Percentiles rank a stretch among this genome's conserved stretches.
phyloP scores from a whole-genome alignment of 2,113 vertebrate genomes.

The Martes martes region DNA sequence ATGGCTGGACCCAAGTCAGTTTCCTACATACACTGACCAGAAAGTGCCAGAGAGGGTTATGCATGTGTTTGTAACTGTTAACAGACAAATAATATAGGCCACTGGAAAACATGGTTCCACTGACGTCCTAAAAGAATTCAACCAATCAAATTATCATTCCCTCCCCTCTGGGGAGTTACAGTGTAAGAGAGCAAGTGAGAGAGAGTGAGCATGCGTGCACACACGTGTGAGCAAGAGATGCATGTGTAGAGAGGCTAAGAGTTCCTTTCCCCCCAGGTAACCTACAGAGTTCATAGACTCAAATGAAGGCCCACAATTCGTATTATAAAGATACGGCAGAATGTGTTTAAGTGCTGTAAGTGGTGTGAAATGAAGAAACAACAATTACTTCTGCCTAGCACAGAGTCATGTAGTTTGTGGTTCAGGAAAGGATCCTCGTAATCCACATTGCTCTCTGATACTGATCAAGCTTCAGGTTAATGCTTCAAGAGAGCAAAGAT shows the following conservation, averaged over 20 bases:
- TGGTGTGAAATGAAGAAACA: not conserved
- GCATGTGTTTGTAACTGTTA: not conserved
- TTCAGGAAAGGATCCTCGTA: not conserved
- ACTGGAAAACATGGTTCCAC: not conserved
- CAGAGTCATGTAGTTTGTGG: not conserved
- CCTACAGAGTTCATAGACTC: not conserved
- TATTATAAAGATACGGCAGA: not conserved
- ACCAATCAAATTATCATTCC: not conserved
- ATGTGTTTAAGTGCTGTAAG: not conserved
- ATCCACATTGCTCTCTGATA: not conserved
- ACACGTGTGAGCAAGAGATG: not conserved
- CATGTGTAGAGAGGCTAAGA: not conserved
- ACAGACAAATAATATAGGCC: not conserved
- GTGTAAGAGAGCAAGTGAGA: not conserved
- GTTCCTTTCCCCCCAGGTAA: not conserved
- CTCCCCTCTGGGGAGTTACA: not conserved
- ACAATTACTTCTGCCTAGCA: not conserved
- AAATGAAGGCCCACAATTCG: not conserved
- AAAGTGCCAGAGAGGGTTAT: not conserved
- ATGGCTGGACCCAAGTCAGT: not conserved
- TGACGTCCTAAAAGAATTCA: not conserved
- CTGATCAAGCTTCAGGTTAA: conserved; percentile 3
- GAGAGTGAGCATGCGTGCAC: fast-evolving
- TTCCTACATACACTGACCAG: not conserved
- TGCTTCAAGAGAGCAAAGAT: not conserved